A percentile compares a stretch with the other conserved stretches of the same genome.
phyloP scores from a whole-genome alignment of 2,113 vertebrate species.

The Tetrax tetrax region DNA sequence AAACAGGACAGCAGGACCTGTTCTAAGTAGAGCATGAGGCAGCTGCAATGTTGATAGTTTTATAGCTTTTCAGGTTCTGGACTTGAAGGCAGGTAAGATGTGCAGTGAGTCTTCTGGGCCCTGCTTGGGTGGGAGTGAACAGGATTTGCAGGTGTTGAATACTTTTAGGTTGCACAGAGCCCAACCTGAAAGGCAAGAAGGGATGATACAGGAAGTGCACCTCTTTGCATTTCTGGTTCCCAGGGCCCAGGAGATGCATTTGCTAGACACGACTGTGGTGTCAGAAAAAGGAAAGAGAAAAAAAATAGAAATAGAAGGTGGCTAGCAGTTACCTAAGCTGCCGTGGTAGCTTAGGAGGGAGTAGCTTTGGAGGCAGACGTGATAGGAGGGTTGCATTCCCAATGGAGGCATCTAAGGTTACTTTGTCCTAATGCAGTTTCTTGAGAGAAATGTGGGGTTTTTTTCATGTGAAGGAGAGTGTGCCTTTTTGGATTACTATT shows the following conservation, averaged over 20 bases:
- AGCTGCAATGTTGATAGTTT: conserved; percentile 36
- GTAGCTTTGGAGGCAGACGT: neutral
- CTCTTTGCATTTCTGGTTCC: neutral
- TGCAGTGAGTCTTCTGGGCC: conserved; percentile 65
- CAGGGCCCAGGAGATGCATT: neutral
- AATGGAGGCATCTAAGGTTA: neutral
- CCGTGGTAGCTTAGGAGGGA: neutral
- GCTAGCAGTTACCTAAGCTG: neutral
- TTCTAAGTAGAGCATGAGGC: neutral
- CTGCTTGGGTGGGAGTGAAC: conserved; percentile 61
- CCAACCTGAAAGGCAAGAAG: conserved; percentile 58
- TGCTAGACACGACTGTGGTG: neutral
- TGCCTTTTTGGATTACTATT: neutral
- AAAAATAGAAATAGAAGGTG: neutral
- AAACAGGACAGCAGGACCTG: neutral
- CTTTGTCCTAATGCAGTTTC: neutral
- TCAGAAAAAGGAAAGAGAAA: neutral
- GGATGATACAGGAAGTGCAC: neutral
- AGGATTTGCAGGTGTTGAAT: conserved; percentile 29
- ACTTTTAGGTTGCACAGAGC: conserved; percentile 41
- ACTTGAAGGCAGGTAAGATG: conserved; percentile 59
- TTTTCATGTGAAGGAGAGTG: neutral
- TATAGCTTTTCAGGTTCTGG: conserved; percentile 63
- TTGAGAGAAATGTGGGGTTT: neutral
- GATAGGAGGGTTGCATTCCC: neutral